Evolutionary conservation across 1,140 invertebrate species (phyloP), one percentile per base, ranked within the genome.

Genomic region (Adoxophyes honmai): DNA sequence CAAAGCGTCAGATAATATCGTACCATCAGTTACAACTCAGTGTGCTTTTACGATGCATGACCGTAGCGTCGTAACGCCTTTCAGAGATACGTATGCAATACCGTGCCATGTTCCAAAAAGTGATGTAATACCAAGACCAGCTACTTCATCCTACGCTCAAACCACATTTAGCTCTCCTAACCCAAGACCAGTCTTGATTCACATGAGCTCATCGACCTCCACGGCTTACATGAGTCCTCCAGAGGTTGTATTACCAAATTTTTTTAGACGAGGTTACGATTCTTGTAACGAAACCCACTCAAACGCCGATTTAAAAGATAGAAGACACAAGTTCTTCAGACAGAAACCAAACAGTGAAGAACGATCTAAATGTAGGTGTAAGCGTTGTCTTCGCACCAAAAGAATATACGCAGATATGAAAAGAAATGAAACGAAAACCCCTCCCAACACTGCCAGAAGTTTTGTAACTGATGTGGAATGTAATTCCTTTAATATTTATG

Each of bases 201-300:
- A 86, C 28, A 85, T 88, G 73, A 90, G 83, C 66, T 88, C 89
- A 3, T 87, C 88, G 7, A 88, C 86, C 13, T 90, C 89, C 2
- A 90, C 89, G 6, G 76, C 86, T 0, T 90, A 90, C 44, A 80
- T 89, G 83, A 90, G 87, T 57, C 89, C 87, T 6, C 89, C 89
- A 21, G 89, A 90, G 51, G 52, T 81, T 42, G 68, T 89, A 11
- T 59, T 86, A 59, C 86, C 87, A 0, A 66, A 75, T 52, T 84
- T 68, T 56, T 63, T 88, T 18, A 78, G 62, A 70, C 61, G 68
- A 38, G 63, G 65, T 55, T 64, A 70, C 35, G 39, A 48, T 10
- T 38, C 55, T 37, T 34, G 55, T 14, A 53, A 14, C 7, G 18
- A 38, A 56, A 15, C 51, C 3, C 33, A 28, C 4, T 34, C 9